Base-by-base conservation (phyloP, 2,888 invertebrate genomes). In the Dicyrtomina minuta region DNA sequence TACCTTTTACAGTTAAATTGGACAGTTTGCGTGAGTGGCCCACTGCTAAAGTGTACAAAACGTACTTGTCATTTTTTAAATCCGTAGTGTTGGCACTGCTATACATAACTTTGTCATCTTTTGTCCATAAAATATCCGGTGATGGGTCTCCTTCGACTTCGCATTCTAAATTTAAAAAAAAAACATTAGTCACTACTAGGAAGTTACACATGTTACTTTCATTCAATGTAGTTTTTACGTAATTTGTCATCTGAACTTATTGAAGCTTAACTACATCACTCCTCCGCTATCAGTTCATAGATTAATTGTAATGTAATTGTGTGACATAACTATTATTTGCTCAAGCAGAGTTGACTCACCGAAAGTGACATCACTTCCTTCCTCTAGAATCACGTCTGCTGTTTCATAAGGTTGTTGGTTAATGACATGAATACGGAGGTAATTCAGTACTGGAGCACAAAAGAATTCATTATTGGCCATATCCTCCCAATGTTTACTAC, bases 61-160 rank as follows among this genome's bases (percentile, higher is more conserved):
- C 27, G 20, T 58, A 39, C 17, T 58, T 58, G 5, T 58, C 41
- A 26, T 13, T 55, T 43, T 41, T 22, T 2, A 65, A 15, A 17
- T 51, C 20, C 6, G n/a, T 20, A 41, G 33, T 51, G n/a, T n/a
- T n/a, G 1, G 22, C n/a, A 39, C 22, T 26, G n/a, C 17, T 55
- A 39, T 43, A 22, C 22, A 65, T n/a, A 4, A 22, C 4, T 24
- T 65, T 12, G 26, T 55, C 27, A 17, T 51, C 24, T 20, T 39
- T 27, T 1, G 41, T 13, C 65, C 65, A 65, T 2, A 51, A 5
- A 2, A 65, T 33, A 8, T 24, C 43, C 15, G 65, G 41, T 17
- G 8, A 13, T 22, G 65, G 65, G 41, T 65, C 65, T 24, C 39
- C 65, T 20, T 65, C 65, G 1, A 65, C 17, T 17, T 65, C 41